phyloP scores from a whole-genome alignment of 2,888 invertebrate species.

The Sphinx pinastri region DNA sequence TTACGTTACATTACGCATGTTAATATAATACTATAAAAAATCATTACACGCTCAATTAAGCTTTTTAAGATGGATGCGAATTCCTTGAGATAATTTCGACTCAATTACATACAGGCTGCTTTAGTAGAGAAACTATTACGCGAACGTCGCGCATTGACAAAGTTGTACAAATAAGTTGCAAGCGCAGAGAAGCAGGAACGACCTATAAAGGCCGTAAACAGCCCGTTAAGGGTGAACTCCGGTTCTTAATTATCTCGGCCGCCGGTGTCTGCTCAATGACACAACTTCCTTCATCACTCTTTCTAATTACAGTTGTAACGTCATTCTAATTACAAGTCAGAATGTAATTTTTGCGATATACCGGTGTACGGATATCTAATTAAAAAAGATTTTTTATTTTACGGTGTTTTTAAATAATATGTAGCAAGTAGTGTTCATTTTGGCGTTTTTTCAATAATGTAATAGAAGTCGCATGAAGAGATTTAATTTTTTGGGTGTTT shows the following conservation, averaged over 20 bases:
- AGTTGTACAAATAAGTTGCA: conserved; percentile 16
- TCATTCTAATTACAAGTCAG: background rate
- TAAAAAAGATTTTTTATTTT: background rate
- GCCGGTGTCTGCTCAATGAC: conserved; percentile 28
- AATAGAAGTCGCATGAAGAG: no score
- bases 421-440: no score
- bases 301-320: background rate
- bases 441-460: no score
- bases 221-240: conserved; percentile 44
- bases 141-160: conserved; percentile 9
- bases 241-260: conserved; percentile 17
- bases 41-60: no score
- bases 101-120: background rate
- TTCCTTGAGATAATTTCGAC: background rate
- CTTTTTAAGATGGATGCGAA: background rate
- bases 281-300: conserved; percentile 11
- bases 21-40: no score
- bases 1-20: no score
- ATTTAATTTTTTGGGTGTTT: no score
- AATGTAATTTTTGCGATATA: background rate
- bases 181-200: background rate
- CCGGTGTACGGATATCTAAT: no score
- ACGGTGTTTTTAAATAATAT: no score
- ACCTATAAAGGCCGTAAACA: conserved; percentile 44
- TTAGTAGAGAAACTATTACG: background rate